phyloP scores from a whole-genome alignment of 2,888 invertebrate species.

The Acanthosepion esculentum region DNA sequence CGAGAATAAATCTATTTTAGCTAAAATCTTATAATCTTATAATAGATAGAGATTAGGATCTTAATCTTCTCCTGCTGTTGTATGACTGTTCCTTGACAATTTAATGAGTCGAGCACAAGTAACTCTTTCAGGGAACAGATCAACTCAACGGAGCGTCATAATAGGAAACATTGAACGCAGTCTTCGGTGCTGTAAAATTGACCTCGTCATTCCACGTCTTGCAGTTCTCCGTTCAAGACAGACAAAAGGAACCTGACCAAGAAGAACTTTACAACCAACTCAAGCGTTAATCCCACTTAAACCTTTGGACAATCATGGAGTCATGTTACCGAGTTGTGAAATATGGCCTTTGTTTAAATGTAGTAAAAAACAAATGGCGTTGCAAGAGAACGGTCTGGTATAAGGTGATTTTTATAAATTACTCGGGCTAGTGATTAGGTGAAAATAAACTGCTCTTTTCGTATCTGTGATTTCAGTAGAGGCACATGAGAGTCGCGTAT shows the following conservation, averaged over 20 bases:
- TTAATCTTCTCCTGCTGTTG: not conserved
- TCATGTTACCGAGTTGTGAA: not conserved
- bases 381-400: not conserved
- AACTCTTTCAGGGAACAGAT: not conserved
- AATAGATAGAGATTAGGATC: not conserved
- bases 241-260: not conserved
- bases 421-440: not conserved
- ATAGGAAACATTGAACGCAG: not conserved
- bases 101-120: not conserved
- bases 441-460: not conserved
- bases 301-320: not conserved
- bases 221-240: not conserved
- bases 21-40: not conserved
- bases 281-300: slow-evolving; percentile 20
- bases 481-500: not conserved
- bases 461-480: not conserved
- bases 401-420: slow-evolving; percentile 1
- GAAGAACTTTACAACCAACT: not conserved
- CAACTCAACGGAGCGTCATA: not conserved
- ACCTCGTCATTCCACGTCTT: not conserved
- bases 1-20: not conserved
- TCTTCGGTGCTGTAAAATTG: not conserved
- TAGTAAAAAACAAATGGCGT: not conserved
- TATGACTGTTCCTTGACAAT: not conserved
- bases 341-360: not conserved